These are phyloP conservation scores for Drosophila baimaii DNA, from an alignment of 1,140 invertebrate genomes.

Conservation along the genomic window DNA sequence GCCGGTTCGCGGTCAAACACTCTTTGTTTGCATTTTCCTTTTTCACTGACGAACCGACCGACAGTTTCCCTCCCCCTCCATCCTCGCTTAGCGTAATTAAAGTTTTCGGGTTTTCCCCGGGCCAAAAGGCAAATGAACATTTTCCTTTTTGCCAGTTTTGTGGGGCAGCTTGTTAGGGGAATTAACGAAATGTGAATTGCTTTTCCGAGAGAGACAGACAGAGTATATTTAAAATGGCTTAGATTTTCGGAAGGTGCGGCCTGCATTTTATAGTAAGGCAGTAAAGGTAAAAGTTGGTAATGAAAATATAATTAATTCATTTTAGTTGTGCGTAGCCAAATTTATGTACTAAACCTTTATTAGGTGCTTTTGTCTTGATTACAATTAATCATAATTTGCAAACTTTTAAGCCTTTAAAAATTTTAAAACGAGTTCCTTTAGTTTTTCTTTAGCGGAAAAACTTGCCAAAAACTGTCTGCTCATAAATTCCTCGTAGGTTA, in stretches of 20 bases:
- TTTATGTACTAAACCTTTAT: background rate
- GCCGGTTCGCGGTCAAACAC: conserved; percentile 50
- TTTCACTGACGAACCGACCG: conserved; percentile 11
- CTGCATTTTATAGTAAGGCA: background rate
- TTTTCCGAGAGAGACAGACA: conserved; percentile 4
- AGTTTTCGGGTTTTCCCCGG: conserved; percentile 60
- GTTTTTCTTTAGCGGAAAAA: background rate
- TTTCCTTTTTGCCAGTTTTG: conserved; percentile 15
- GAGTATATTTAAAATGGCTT: conserved; percentile 3
- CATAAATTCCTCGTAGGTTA: conserved; percentile 16
- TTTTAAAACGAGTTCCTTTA: background rate
- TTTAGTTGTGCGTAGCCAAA: conserved; percentile 7
- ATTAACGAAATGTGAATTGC: conserved; percentile 38
- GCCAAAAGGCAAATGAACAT: conserved; percentile 32
- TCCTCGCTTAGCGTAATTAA: conserved; percentile 73
- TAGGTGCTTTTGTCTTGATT: background rate
- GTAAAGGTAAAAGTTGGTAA: conserved; percentile 15
- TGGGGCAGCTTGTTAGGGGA: conserved; percentile 19
- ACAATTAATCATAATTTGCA: conserved; percentile 14
- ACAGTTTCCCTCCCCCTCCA: conserved; percentile 34
- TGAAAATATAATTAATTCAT: conserved; percentile 12
- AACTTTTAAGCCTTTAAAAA: background rate
- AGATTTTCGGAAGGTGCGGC: conserved; percentile 15
- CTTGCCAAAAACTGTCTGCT: conserved; percentile 11
- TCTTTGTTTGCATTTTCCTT: conserved; percentile 57